Base-by-base conservation (phyloP, 2,888 invertebrate species). In the Hydropsyche betteni region DNA sequence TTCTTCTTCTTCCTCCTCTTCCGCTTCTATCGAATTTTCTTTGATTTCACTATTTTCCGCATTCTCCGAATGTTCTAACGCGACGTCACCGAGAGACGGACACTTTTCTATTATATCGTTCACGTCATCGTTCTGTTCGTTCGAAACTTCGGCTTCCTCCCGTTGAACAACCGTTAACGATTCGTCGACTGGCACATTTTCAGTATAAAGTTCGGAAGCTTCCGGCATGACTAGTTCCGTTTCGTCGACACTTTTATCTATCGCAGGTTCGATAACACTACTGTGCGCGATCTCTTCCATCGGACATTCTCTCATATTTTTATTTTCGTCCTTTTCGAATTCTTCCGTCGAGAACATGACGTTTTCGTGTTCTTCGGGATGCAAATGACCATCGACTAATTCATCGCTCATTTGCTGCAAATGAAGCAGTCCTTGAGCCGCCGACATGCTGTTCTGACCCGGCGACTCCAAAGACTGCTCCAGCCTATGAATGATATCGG, bases 401-500 rank as follows among this genome's bases (percentile, higher is more conserved):
- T 80, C 77, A 6, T 77, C 79, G 16, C 77, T 77, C 74, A 79
- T 77, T 24, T 69, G 74, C 58, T 74, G 75, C 64, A 76, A 69
- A 68, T 79, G 76, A 12, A 77, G 73, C n/a, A 78, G 61, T n/a
- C 78, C 79, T 71, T 75, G 78, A 3, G 79, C 79, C 10, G 77
- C 79, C 34, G 78, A 36, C 85, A 86, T 80, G 84, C 87, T 79
- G 58, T 74, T 77, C 33, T 76, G 78, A 1, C 80, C 78, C 7
- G 85, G 83, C 51, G 83, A 83, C 24, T 82, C 82, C 50, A 92
- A 85, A 44, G 91, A 89, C 80, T 90, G 90, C 80, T 90, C 89
- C 52, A 92, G 85, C 58, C 91, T 85, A 75, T 89, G 89, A 76
- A 92, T 88, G 77, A 91, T 91, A 81, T 92, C 91, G 3, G 86